Evolutionary conservation across 2,797 vertebrate genomes (phyloP).

Genomic region (Phataginus tricuspis): DNA sequence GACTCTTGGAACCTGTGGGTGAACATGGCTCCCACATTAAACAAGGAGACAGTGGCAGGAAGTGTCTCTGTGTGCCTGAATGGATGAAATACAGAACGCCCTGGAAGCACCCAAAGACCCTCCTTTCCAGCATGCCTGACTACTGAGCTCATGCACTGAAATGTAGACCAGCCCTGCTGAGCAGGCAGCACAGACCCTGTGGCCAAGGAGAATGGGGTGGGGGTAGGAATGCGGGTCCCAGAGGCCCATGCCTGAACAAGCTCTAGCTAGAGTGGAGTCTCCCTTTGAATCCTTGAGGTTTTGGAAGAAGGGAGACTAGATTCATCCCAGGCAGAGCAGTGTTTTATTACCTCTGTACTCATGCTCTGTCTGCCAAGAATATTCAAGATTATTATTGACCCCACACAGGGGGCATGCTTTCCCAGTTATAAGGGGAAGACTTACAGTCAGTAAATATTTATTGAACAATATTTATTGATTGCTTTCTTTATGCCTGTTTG

Average conservation of each 20-base stretch:
- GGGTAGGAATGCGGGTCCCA: too few relatives aligned
- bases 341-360: background rate
- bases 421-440: background rate
- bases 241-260: background rate
- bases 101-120: background rate
- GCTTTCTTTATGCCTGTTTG: background rate
- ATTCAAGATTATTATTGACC: background rate
- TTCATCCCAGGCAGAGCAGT: background rate
- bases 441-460: background rate
- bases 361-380: background rate
- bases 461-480: background rate
- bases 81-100: rapidly evolving
- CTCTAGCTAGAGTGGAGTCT: background rate
- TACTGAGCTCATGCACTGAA: background rate
- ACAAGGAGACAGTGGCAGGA: background rate
- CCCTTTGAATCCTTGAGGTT: background rate
- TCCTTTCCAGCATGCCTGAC: background rate
- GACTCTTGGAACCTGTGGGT: rapidly evolving
- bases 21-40: background rate
- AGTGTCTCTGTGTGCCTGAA: rapidly evolving
- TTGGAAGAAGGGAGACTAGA: background rate
- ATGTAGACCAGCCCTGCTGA: rapidly evolving
- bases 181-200: background rate
- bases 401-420: background rate
- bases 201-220: background rate